Evolutionary conservation across 1,140 invertebrate genomes (phyloP), one percentile per base, ranked within the genome.

Genomic region (Heliothis subflexa): DNA sequence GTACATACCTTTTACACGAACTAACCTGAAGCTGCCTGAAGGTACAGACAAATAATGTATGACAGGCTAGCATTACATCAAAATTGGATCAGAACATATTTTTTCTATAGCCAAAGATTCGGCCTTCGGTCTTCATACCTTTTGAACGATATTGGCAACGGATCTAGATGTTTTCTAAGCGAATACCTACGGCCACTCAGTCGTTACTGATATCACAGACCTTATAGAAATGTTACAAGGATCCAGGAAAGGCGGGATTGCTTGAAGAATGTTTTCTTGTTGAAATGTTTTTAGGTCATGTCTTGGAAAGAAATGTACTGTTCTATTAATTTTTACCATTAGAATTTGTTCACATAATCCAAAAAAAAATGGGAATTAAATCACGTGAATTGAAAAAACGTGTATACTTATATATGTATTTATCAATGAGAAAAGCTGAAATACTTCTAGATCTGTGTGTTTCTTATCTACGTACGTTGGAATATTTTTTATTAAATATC

Each of bases 131-230:
- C 18, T 66, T 11, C 62, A 66, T 40, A 66, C 62, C 62, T 33
- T 66, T 66, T 66, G 40, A 66, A 40, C 62, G 62, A 47, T 80
- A 80, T 80, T 83, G 81, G 72, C 57, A 71, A 71, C 76, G 78
- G 76, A 80, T 83, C 81, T 73, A 52, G 70, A 80, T 83, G 72
- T 83, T 83, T 83, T 83, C 71, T 79, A 73, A 62, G 57, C 21
- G 55, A 64, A 47, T 75, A 74, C 62, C 70, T 64, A 52, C 64
- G 71, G 62, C 75, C 50, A 57, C 64, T 78, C 75, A 55, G 59
- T 55, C 54, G 75, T 55, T 71, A 71, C 49, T 71, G 52, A 52
- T 66, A 66, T 66, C 62, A 18, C 16, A 47, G 62, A 66, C 40
- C 62, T 66, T 47, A 66, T 66, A 66, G 62, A 66, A 66, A 66